Base-by-base conservation (phyloP, 2,113 vertebrate genomes). In the Sinocyclocheilus grahami region DNA sequence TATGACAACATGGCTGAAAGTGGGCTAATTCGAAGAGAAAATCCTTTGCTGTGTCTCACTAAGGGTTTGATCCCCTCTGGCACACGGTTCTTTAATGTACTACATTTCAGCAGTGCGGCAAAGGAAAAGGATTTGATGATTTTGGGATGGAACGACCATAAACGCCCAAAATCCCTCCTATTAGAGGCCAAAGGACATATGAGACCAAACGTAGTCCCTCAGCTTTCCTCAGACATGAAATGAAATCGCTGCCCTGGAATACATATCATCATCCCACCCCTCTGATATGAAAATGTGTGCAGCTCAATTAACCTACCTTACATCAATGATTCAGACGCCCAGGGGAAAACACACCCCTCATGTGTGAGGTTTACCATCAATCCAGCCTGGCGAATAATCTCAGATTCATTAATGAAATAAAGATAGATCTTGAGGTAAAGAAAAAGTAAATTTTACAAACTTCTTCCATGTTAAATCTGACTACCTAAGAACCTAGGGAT, bases 301-400 rank as follows among this genome's bases (percentile, higher is more conserved):
- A 74, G 82, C 83, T 88, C 85, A 87, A 86, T 87, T 89, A 87
- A 87, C 76, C 84, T 85, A 55, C 78, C 39, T 63, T 86, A 42
- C 65, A 58, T 82, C 79, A 75, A 65, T 65, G 27, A 65, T 86
- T 81, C n/a, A 65, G 60, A 74, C 1, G 13, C 58, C 69, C 20
- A 60, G 67, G 60, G 82, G 67, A 58, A 60, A 84, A 67, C 30
- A 39, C 67, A 84, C 48, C 51, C 48, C 30, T 83, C 48, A 75
- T 42, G n/a, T n/a, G n/a, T n/a, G n/a, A 62, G 67, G 51, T 74
- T 58, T 72, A 84, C 22, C 82, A 24, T 83, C 82, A 39, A 24
- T 11, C 46, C 30, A 55, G 65, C 7, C 55, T 9, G 78, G 11
- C 14, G 8, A 30, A 83, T 55, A 67, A 69, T 72, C 30, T 72